phyloP scores from a whole-genome alignment of 1,140 invertebrate genomes.

The Lepidurus apus region DNA sequence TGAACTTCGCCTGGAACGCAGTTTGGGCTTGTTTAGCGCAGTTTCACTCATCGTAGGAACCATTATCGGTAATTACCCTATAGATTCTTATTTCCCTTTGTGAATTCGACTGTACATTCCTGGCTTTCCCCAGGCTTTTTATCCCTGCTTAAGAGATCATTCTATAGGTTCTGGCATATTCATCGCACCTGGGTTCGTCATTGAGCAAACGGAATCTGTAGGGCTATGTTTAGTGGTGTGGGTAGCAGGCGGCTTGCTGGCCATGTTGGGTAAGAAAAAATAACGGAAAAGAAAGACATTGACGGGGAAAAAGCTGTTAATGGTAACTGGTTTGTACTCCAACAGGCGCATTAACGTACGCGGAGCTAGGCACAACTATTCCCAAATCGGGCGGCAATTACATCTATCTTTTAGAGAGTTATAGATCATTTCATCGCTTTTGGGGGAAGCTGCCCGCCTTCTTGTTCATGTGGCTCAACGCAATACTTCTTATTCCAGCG shows the following conservation, averaged over 20 bases:
- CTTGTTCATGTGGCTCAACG: conserved; percentile 43
- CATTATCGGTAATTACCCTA: conserved; percentile 39
- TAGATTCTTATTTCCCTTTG: too few relatives aligned
- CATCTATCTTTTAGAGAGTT: conserved; percentile 43
- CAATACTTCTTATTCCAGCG: conserved; percentile 45
- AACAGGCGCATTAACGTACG: conserved; percentile 48
- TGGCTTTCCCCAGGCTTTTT: background rate
- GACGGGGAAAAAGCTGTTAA: background rate
- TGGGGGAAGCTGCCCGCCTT: conserved; percentile 41
- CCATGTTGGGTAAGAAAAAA: conserved; percentile 4
- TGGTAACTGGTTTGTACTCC: conserved; percentile 12
- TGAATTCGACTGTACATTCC: background rate
- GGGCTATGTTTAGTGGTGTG: conserved; percentile 9
- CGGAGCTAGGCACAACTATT: conserved; percentile 48
- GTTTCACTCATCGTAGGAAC: conserved; percentile 41
- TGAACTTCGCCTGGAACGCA: background rate
- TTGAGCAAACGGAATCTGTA: background rate
- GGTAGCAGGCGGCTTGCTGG: background rate
- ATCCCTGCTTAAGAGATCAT: background rate
- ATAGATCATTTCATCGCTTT: conserved; percentile 37
- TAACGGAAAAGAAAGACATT: background rate
- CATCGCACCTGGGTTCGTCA: conserved; percentile 2
- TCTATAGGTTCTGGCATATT: background rate
- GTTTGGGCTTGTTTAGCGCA: conserved; percentile 42
- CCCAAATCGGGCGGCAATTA: conserved; percentile 40